phyloP scores from a whole-genome alignment of 2,797 vertebrate genomes.

The Mus minutoides region DNA sequence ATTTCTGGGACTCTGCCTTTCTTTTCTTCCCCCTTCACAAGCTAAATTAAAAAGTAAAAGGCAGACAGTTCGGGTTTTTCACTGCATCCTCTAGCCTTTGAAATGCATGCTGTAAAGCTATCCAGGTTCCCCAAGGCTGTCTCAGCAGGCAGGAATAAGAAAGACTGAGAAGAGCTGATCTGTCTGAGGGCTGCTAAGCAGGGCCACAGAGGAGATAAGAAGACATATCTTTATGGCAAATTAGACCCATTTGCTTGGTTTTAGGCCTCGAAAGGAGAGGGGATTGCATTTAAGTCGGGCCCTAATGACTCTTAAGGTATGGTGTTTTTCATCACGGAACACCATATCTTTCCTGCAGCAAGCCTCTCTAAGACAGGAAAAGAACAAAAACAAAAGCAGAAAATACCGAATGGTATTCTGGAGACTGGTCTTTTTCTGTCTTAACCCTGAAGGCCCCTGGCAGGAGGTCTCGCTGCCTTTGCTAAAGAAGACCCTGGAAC shows the following conservation, averaged over 20 bases:
- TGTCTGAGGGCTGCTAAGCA: slow-evolving; percentile 35
- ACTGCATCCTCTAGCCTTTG: slow-evolving; percentile 35
- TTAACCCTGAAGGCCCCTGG: background rate
- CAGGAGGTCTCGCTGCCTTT: background rate
- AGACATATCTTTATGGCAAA: background rate
- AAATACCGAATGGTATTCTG: background rate
- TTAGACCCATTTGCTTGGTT: background rate
- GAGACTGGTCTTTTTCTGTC: background rate
- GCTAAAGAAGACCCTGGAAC: background rate
- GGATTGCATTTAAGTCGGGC: slow-evolving; percentile 36
- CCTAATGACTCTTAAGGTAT: background rate
- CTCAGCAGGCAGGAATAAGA: slow-evolving; percentile 50
- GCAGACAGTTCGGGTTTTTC: background rate
- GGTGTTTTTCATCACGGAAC: background rate
- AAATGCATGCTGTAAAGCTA: slow-evolving; percentile 5
- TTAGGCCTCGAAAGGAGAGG: background rate
- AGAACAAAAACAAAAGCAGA: background rate
- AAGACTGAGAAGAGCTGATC: background rate
- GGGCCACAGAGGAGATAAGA: background rate
- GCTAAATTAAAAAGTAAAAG: slow-evolving; percentile 50
- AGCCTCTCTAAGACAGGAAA: background rate
- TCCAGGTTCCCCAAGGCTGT: slow-evolving; percentile 32
- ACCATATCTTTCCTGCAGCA: background rate
- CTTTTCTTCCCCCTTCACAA: slow-evolving; percentile 17
- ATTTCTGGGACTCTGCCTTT: slow-evolving; percentile 38